Percentiles rank a stretch among this genome's conserved stretches.
phyloP scores from a whole-genome alignment of 2,797 vertebrate species.

The Zenarchopterus dispar region DNA sequence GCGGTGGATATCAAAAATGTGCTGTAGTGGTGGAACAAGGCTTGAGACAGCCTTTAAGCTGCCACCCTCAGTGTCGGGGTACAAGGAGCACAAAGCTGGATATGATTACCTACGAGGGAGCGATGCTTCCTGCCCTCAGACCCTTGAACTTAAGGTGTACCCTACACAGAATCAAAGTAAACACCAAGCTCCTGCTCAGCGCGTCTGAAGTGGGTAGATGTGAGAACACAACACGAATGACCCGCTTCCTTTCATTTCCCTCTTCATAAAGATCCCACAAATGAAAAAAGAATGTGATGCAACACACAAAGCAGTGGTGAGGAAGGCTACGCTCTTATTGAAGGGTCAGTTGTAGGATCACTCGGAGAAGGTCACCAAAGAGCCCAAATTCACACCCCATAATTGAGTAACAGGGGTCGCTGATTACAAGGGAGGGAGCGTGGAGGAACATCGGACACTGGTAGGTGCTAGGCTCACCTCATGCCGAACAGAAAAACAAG shows the following conservation, averaged over 20 bases:
- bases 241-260: slow-evolving; percentile 84
- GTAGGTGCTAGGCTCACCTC: slow-evolving; percentile 43
- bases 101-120: slow-evolving; percentile 86
- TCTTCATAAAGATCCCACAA: slow-evolving; percentile 85
- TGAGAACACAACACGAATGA: slow-evolving; percentile 75
- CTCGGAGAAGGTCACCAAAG: slow-evolving; percentile 83
- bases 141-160: slow-evolving; percentile 77
- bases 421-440: slow-evolving; percentile 72
- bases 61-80: slow-evolving; percentile 72
- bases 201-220: slow-evolving; percentile 82
- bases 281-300: slow-evolving; percentile 82
- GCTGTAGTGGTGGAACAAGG: slow-evolving; percentile 58
- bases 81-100: slow-evolving; percentile 79
- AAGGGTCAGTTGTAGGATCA: slow-evolving; percentile 83
- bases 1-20: slow-evolving; percentile 58
- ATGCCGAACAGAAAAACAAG: slow-evolving; percentile 47
- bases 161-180: slow-evolving; percentile 86
- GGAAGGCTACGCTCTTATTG: slow-evolving; percentile 75
- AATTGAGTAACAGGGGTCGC: slow-evolving; percentile 83
- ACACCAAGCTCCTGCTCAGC: slow-evolving; percentile 75
- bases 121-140: slow-evolving; percentile 78
- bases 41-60: slow-evolving; percentile 73
- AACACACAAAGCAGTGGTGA: slow-evolving; percentile 72
- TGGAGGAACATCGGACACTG: slow-evolving; percentile 50
- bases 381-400: slow-evolving; percentile 83